A percentile compares a stretch with the other conserved stretches of the same genome.
Evolutionary conservation across 1,140 invertebrate species (phyloP).

Genomic region (Apis cerana): DNA sequence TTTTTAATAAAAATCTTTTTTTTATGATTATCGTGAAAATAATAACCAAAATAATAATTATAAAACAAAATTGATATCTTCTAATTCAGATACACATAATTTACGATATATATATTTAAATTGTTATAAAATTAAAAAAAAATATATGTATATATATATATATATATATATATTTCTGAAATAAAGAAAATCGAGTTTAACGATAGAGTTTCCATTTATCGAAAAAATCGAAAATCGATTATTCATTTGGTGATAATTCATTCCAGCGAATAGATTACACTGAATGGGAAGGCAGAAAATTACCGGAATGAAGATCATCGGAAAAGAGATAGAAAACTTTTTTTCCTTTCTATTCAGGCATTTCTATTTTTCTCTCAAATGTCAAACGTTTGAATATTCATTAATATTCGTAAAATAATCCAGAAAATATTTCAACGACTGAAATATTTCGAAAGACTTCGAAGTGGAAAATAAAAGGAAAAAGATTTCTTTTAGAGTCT

Average conservation of each 20-base stretch:
- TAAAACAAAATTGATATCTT: too few species aligned
- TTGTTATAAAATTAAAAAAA: background rate
- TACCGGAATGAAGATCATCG: background rate
- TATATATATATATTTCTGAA: background rate
- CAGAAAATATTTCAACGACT: background rate
- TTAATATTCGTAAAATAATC: slow-evolving; percentile 18
- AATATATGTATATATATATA: too few species aligned
- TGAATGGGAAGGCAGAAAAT: background rate
- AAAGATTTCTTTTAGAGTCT: background rate
- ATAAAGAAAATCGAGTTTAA: background rate
- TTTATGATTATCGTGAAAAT: too few species aligned
- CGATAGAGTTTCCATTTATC: background rate
- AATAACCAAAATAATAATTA: background rate
- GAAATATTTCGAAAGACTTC: background rate
- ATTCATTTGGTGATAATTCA: slow-evolving; percentile 1
- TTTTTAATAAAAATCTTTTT: too few species aligned
- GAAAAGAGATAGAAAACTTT: background rate
- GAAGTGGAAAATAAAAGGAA: background rate
- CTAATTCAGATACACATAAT: background rate
- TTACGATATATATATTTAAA: background rate
- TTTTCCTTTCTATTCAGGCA: background rate
- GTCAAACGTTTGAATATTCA: slow-evolving; percentile 16
- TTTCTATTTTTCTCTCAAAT: background rate
- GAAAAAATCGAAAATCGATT: background rate
- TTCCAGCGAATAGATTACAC: background rate